Evolutionary conservation across 2,113 vertebrate species (phyloP), one percentile per base, ranked within the genome.

Genomic region (Phyllopteryx taeniolatus): DNA sequence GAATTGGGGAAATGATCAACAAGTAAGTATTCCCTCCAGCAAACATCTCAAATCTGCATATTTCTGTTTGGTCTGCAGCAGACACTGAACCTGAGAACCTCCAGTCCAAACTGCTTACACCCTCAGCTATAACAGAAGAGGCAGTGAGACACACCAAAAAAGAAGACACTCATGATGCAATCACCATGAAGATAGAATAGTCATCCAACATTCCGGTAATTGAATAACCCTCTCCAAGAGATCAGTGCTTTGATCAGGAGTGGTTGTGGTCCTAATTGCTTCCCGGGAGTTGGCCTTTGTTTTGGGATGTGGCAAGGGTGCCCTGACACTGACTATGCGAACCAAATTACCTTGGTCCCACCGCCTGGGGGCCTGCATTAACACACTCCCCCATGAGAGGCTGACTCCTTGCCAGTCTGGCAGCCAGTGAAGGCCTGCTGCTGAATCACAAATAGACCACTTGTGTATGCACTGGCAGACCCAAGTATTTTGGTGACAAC

Each of bases 401-500:
- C 57, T 76, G 85, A 89, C 78, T 88, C 82, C 82, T 80, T 81
- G 87, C 88, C 88, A 92, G 87, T 71, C 88, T 88, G 85, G 86
- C 89, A 88, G 85, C 68, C 81, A 54, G 69, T 72, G 78, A 87
- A 78, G 85, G 84, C 73, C 86, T 83, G 81, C 87, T 87, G 87
- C 85, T 89, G 90, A 88, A 91, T 93, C 88, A 87, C 83, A 92
- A 92, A 88, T 79, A 91, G 84, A 87, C 83, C 90, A 91, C 91
- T 89, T 91, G 86, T 87, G 79, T 56, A 54, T 47, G 85, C 78
- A 75, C 84, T 75, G 82, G 86, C 84, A 86, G 79, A 67, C 73
- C 27, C 76, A 60, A 79, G 76, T 56, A 43, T 79, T 82, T 86
- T 83, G 74, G 89, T 86, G 80, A 80, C 81, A 86, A 80, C 90